These are phyloP conservation scores for Latrodectus geometricus DNA, from an alignment of 1,140 invertebrate species.

Conservation along the genomic window DNA sequence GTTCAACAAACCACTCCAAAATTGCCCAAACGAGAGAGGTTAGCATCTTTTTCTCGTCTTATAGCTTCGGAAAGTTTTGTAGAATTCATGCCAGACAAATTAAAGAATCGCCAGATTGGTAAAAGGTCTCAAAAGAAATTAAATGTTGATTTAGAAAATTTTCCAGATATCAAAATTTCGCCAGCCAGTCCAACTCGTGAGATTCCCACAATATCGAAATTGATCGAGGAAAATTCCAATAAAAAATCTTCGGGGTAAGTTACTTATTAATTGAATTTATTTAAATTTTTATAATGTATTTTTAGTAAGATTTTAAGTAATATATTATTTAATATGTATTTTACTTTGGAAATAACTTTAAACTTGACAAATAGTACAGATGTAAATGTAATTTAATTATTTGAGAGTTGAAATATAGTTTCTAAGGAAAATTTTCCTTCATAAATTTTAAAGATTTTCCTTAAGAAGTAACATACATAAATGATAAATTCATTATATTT, in stretches of 20 bases:
- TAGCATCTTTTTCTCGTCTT: constrained; percentile 28
- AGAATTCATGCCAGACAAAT: neutral
- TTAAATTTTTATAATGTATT: no score
- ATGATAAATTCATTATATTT: no score
- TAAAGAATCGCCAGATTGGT: neutral
- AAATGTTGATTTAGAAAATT: neutral
- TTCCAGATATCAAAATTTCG: constrained; percentile 7
- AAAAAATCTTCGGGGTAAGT: neutral
- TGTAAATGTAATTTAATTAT: no score
- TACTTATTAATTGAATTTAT: no score
- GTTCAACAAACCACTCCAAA: constrained; percentile 21
- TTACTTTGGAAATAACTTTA: no score
- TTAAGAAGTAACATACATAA: no score
- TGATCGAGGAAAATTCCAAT: neutral
- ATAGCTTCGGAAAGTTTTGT: constrained; percentile 12
- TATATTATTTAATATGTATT: no score
- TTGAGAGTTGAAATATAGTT: no score
- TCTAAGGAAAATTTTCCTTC: no score
- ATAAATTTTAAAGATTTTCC: no score
- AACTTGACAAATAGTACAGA: no score
- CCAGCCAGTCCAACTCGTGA: neutral
- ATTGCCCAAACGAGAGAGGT: constrained; percentile 12
- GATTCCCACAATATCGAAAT: neutral
- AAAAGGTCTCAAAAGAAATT: neutral
- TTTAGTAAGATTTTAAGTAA: no score